These are phyloP conservation scores for Aphodius sticticus DNA, from an alignment of 2,888 invertebrate species.

Conservation along the genomic window DNA sequence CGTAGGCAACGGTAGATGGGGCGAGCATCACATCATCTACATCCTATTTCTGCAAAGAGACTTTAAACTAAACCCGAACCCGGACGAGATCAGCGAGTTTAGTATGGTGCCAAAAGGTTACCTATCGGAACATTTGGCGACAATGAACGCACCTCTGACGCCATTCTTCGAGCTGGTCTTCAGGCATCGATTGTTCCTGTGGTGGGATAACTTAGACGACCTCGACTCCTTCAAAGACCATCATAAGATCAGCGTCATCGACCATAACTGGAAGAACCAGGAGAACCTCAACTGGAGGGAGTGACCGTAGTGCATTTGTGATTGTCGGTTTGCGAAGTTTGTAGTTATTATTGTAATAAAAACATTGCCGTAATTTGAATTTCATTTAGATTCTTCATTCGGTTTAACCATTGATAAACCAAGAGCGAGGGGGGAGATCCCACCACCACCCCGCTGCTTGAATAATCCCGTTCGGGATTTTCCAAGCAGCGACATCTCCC, in stretches of 20 bases:
- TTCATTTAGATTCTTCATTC: neutral
- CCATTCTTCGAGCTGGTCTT: constrained; percentile 94
- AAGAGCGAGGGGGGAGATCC: no score
- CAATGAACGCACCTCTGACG: constrained; percentile 77
- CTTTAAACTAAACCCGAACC: constrained; percentile 79
- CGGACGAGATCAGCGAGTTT: constrained; percentile 88
- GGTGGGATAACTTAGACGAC: constrained; percentile 92
- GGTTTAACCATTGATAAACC: no score
- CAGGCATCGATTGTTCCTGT: constrained; percentile 78
- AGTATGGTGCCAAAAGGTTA: constrained; percentile 75
- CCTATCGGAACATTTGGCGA: constrained; percentile 69
- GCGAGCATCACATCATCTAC: constrained; percentile 98
- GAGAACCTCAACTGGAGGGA: neutral
- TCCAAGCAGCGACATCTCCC: no score
- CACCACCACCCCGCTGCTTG: no score
- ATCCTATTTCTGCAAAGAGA: constrained; percentile 86
- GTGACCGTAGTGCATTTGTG: neutral
- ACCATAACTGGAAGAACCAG: neutral
- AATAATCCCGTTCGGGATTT: no score
- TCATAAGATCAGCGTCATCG: constrained; percentile 58
- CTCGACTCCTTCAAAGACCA: constrained; percentile 75
- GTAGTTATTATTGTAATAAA: constrained; percentile 12
- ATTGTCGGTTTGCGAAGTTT: constrained; percentile 7
- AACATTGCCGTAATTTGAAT: neutral
- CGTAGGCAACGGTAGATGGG: constrained; percentile 82